Conservation (phyloP, 2,888 invertebrate genomes). For the Diplolepis rosae region DNA sequence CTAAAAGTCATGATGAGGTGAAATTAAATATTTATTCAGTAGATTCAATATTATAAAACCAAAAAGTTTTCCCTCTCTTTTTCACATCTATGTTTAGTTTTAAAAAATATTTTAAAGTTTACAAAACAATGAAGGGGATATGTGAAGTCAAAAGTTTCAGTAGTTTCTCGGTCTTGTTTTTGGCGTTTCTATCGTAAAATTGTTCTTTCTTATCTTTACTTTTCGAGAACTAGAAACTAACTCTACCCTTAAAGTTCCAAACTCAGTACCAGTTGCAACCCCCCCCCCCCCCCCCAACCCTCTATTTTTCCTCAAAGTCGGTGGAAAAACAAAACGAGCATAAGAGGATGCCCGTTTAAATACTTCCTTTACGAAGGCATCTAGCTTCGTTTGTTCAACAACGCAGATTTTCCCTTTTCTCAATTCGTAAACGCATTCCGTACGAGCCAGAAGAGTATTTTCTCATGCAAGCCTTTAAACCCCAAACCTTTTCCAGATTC, state of each 20-base stretch:
- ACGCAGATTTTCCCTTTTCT: constrained; percentile 49
- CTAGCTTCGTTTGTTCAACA: constrained; percentile 46
- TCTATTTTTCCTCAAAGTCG: neutral
- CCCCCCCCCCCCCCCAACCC: neutral
- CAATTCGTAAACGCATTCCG: constrained; percentile 49
- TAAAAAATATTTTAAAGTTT: too few species aligned
- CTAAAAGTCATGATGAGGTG: too few species aligned
- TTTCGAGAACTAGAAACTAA: constrained; percentile 9
- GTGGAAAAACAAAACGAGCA: neutral
- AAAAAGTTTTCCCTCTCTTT: too few species aligned
- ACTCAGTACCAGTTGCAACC: constrained; percentile 19
- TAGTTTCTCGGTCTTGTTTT: neutral
- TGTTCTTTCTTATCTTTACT: constrained; percentile 16
- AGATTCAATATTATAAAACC: too few species aligned
- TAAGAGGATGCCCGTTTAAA: constrained; percentile 41
- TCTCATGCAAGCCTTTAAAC: constrained; percentile 15
- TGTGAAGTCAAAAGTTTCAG: too few species aligned
- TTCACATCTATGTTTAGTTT: too few species aligned
- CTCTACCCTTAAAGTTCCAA: neutral
- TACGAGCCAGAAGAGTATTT: constrained; percentile 22
- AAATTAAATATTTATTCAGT: too few species aligned
- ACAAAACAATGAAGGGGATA: too few species aligned
- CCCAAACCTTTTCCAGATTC: neutral
- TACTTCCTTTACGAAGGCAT: constrained; percentile 45
- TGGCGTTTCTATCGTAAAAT: neutral